These are phyloP conservation scores for Mallateleia sp. DNA, from an alignment of 2,888 invertebrate genomes.

Conservation along the genomic window DNA sequence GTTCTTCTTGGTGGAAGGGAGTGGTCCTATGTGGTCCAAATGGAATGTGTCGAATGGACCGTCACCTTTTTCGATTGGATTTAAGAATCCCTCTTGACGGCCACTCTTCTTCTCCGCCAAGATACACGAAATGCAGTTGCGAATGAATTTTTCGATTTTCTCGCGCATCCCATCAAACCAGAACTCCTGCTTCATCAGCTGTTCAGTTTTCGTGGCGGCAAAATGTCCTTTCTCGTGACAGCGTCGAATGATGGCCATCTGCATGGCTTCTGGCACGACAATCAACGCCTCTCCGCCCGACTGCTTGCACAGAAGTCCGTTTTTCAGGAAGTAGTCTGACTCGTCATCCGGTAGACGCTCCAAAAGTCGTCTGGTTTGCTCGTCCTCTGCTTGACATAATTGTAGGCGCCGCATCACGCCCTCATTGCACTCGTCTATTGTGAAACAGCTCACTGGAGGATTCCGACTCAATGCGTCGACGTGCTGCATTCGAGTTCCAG, in stretches of 20 bases:
- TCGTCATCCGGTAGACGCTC: not conserved
- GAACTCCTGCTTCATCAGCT: slow-evolving; percentile 48
- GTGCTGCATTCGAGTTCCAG: slow-evolving; percentile 47
- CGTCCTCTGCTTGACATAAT: slow-evolving; percentile 1
- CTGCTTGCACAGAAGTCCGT: slow-evolving; percentile 58
- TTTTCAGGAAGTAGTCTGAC: not conserved
- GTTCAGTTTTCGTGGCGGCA: slow-evolving; percentile 53
- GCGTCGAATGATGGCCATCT: slow-evolving; percentile 51
- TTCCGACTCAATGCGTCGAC: slow-evolving; percentile 53
- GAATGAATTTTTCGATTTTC: slow-evolving; percentile 59
- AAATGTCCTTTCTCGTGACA: slow-evolving; percentile 75
- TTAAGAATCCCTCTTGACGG: too few relatives aligned
- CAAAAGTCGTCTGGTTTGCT: not conserved
- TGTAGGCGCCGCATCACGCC: not conserved
- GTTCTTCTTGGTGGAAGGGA: too few relatives aligned
- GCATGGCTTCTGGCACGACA: slow-evolving; percentile 63
- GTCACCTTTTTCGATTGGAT: too few relatives aligned
- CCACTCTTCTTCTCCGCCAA: too few relatives aligned
- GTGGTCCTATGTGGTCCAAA: too few relatives aligned
- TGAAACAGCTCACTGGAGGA: not conserved
- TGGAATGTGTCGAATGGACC: too few relatives aligned
- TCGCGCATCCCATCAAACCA: slow-evolving; percentile 51
- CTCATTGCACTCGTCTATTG: not conserved
- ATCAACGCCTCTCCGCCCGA: slow-evolving; percentile 53
- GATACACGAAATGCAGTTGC: too few relatives aligned